phyloP scores from a whole-genome alignment of 2,797 vertebrate genomes.

The Linurgus olivaceus region DNA sequence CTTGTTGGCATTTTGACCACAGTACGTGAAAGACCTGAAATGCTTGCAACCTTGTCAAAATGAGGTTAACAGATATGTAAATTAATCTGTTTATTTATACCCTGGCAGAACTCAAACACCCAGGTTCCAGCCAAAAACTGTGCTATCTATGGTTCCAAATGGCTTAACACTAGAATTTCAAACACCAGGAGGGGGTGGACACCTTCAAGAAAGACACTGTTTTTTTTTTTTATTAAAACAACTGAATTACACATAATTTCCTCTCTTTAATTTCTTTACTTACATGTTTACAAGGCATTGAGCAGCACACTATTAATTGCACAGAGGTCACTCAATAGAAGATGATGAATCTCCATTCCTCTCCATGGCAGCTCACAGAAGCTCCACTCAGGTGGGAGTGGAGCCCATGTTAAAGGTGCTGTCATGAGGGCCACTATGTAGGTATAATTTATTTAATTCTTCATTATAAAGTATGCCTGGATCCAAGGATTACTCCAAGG shows the following conservation, averaged over 20 bases:
- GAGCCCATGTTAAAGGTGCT: neutral
- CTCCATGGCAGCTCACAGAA: neutral
- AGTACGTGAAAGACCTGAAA: neutral
- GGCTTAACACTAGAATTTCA: slow-evolving; percentile 33
- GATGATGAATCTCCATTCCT: neutral
- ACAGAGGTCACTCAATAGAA: neutral
- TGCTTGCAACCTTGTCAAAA: slow-evolving; percentile 34
- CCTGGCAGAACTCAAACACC: slow-evolving; percentile 29
- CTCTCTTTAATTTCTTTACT: neutral
- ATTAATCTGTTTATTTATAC: slow-evolving; percentile 69
- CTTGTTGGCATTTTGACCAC: slow-evolving; percentile 27
- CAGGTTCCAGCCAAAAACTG: slow-evolving; percentile 30
- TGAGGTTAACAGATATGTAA: slow-evolving; percentile 70
- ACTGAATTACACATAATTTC: neutral
- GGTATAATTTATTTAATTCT: neutral
- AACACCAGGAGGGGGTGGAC: neutral
- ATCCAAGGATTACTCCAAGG: neutral
- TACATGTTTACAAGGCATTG: neutral
- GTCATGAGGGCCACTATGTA: neutral
- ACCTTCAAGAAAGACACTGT: neutral
- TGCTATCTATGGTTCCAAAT: slow-evolving; percentile 33
- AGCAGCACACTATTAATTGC: neutral
- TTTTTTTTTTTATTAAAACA: neutral
- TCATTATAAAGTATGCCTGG: neutral
- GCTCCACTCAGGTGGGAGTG: neutral